Base-by-base conservation (phyloP, 1,140 invertebrate genomes). In the Dendroctonus valens region DNA sequence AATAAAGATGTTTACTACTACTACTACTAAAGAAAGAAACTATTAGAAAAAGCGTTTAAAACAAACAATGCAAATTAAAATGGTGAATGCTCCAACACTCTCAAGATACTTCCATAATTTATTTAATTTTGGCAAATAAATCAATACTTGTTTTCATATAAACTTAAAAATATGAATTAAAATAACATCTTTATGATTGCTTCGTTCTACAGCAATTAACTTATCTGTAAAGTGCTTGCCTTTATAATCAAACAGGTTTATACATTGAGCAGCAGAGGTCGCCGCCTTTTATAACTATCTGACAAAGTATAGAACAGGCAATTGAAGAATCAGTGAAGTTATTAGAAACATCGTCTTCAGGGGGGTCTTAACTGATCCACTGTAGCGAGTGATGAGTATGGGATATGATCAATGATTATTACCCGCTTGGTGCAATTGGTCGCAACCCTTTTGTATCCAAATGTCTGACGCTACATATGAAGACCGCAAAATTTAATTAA, bases 351-450 rank as follows among this genome's bases (percentile, higher is more conserved):
- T 70, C 59, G 66, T 71, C 68, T 69, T 74, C 67, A 73, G 68
- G 71, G 71, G 71, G 71, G 69, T 73, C 69, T 67, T 69, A 71
- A 73, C 69, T 73, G 71, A 73, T 73, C 71, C 68, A 67, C 64
- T 70, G 67, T 73, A 63, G 67, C 69, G 71, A 67, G 58, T 73
- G 71, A 73, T 73, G 71, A 68, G n/a, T 9, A 40, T 39, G 8
- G 69, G 71, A 71, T 69, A 71, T 73, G 71, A 73, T 71, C 54
- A 40, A 40, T 71, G 71, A 73, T 73, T 73, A 73, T 53, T 59
- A 14, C 60, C 69, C 71, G 59, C 71, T 72, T 70, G 55, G 15
- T 62, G 7, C 65, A 41, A 46, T 49, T 14, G 52, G 64, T 69
- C 71, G 69, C 71, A 70, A 72, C 71, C 63, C 58, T 44, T 52